Base-by-base conservation (phyloP, 2,888 invertebrate genomes). In the Drosophila anomelani region DNA sequence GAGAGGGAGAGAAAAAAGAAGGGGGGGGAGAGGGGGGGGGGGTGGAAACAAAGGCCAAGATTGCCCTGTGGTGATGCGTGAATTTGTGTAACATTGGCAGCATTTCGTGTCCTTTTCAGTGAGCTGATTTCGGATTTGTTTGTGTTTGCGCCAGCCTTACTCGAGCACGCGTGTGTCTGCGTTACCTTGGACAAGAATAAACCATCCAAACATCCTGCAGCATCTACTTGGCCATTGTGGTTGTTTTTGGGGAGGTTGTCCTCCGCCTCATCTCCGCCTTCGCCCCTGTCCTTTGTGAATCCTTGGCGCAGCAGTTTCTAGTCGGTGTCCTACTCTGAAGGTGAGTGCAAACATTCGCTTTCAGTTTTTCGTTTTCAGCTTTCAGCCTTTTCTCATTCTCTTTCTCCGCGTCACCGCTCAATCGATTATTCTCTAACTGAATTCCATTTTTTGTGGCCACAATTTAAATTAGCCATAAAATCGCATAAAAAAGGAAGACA, bases 271-370 rank as follows among this genome's bases (percentile, higher is more conserved):
- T 34, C 47, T 17, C 17, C 55, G 51, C 72, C 61, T 36, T 62
- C 29, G 53, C 46, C 34, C 73, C 44, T 41, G 57, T 55, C 56
- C 72, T 54, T 36, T 49, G 70, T 73, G 75, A 72, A 61, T 76
- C 69, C 66, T 81, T 78, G 77, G 64, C 69, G 70, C 80, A 78
- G 70, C 80, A 79, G 72, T 79, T 79, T 84, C 73, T 80, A 77
- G 80, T 85, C 79, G 85, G 69, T 75, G 83, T 64, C 71, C 66
- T 70, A 77, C 77, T 66, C 68, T 88, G 85, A 85, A 85, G 85
- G 88, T 85, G 51, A 85, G 85, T 88, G n/a, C 15, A 57, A 69
- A 69, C 51, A 61, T 55, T 43, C 51, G 38, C 29, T 36, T 38
- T 15, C 32, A 29, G 29, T 46, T 38, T 38, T 26, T 34, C n/a